Conservation (phyloP, 2,797 vertebrate species). For the Sebastes taczanowskii region DNA sequence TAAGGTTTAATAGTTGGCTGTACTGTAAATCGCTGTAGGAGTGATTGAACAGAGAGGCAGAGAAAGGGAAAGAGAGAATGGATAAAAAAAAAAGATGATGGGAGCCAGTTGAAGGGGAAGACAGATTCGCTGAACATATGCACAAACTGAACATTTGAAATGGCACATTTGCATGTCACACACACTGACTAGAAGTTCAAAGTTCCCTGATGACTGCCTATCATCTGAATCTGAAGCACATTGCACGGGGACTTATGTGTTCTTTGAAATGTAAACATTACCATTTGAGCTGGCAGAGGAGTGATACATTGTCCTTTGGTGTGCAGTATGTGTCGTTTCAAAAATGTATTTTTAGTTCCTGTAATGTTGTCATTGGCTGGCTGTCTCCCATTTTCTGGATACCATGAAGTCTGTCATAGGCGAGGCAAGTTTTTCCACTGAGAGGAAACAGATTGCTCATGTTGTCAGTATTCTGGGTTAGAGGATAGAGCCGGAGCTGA, state of each 20-base stretch:
- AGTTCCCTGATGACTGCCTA: not conserved
- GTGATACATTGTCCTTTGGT: constrained; percentile 1
- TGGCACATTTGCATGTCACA: constrained; percentile 16
- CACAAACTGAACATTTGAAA: constrained; percentile 34
- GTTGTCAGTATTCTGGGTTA: constrained; percentile 67
- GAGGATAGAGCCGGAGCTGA: constrained; percentile 55
- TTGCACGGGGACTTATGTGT: not conserved
- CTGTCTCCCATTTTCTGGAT: constrained; percentile 40
- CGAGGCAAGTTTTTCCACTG: constrained; percentile 41
- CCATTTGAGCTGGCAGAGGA: not conserved
- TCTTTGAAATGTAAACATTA: constrained; percentile 50
- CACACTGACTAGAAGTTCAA: constrained; percentile 14
- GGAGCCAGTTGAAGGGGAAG: not conserved
- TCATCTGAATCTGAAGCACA: constrained; percentile 26
- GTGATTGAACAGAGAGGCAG: not conserved
- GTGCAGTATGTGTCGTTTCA: constrained; percentile 17
- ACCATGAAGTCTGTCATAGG: constrained; percentile 34
- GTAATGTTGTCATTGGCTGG: constrained; percentile 29
- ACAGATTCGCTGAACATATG: constrained; percentile 37
- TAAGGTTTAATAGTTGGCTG: not conserved
- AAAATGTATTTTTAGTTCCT: constrained; percentile 45
- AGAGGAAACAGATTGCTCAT: constrained; percentile 67
- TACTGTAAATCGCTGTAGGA: not conserved
- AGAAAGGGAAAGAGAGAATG: not conserved
- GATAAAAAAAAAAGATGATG: not conserved